Conservation (phyloP, 2,888 invertebrate genomes). For the Lomographa bimaculata region DNA sequence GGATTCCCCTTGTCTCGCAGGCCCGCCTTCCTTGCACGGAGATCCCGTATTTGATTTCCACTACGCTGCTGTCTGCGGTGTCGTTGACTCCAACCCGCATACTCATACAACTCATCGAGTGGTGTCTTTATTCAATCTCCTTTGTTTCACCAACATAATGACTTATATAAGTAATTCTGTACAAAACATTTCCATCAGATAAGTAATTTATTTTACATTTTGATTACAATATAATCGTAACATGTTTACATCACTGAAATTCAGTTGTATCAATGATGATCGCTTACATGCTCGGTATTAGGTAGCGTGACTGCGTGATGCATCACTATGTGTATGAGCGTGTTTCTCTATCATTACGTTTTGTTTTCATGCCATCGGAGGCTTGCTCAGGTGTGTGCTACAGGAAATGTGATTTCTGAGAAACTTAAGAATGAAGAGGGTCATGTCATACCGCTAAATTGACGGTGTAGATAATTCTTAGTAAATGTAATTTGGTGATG, state of each 20-base stretch:
- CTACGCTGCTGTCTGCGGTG: slow-evolving; percentile 15
- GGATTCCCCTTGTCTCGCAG: slow-evolving; percentile 14
- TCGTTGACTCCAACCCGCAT: slow-evolving; percentile 35
- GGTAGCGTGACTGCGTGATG: slow-evolving; percentile 20
- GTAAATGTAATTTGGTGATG: slow-evolving; percentile 25
- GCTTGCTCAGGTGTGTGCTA: slow-evolving; percentile 36
- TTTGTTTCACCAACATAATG: slow-evolving; percentile 4
- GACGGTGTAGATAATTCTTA: slow-evolving; percentile 23
- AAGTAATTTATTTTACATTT: no score
- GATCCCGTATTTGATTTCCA: slow-evolving; percentile 12
- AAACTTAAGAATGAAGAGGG: slow-evolving; percentile 23
- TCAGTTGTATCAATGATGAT: slow-evolving; percentile 2
- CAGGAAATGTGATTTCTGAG: slow-evolving; percentile 37
- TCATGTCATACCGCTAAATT: slow-evolving; percentile 16
- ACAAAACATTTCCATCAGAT: no score
- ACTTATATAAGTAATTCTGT: no score
- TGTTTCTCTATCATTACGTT: slow-evolving; percentile 25
- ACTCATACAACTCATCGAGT: slow-evolving; percentile 14
- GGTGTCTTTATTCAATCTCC: slow-evolving; percentile 4
- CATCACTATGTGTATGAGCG: slow-evolving; percentile 17
- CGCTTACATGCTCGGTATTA: slow-evolving; percentile 3
- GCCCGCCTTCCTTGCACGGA: slow-evolving; percentile 4
- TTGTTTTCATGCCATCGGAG: slow-evolving; percentile 31
- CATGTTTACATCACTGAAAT: slow-evolving; percentile 11
- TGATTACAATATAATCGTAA: background rate